Evolutionary conservation across 2,113 vertebrate genomes (phyloP).

Genomic region (Burhinus oedicnemus): DNA sequence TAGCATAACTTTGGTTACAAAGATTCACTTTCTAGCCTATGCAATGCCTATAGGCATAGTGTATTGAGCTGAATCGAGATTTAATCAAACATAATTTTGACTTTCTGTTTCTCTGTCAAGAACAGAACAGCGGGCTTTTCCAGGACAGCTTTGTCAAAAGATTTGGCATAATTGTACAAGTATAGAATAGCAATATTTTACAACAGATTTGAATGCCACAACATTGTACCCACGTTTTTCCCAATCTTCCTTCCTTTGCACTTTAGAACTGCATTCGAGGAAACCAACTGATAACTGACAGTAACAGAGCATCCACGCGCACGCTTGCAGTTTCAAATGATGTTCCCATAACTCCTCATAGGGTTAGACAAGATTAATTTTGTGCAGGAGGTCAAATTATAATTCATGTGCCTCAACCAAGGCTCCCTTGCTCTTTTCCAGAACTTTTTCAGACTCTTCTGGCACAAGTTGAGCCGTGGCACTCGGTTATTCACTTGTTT

Average conservation of each 20-base stretch:
- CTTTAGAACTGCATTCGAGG: background rate
- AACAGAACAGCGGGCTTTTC: background rate
- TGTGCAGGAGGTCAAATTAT: background rate
- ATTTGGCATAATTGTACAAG: background rate
- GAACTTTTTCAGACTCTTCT: background rate
- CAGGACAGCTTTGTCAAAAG: background rate
- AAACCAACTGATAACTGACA: background rate
- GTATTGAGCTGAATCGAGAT: background rate
- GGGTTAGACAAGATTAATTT: background rate
- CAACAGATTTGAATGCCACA: background rate
- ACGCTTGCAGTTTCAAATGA: background rate
- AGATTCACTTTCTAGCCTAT: background rate
- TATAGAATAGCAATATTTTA: background rate
- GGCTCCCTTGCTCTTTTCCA: background rate
- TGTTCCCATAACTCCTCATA: background rate
- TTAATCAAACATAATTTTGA: background rate
- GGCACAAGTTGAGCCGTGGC: background rate
- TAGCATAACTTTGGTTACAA: background rate
- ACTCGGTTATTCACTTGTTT: background rate
- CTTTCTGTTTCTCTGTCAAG: background rate
- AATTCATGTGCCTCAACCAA: background rate
- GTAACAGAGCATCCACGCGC: background rate
- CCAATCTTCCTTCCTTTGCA: accelerated
- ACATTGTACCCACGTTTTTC: background rate
- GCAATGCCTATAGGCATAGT: background rate